These are phyloP conservation scores for Paramormyrops hopkinsi DNA, from an alignment of 2,797 vertebrate genomes.

Conservation along the genomic window DNA sequence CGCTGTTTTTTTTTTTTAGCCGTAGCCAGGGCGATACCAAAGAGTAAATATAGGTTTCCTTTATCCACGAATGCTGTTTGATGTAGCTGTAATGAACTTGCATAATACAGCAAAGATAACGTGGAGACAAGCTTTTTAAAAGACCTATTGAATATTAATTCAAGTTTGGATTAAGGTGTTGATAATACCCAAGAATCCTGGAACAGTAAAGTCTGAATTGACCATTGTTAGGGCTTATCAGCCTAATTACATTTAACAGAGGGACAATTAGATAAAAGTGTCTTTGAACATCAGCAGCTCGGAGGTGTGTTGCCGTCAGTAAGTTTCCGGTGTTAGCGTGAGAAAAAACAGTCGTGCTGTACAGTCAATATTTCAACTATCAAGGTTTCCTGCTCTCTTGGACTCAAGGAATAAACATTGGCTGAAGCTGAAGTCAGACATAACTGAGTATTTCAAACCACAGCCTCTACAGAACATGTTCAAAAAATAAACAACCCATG, in stretches of 20 bases:
- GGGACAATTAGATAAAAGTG: conserved; percentile 39
- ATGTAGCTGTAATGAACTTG: conserved; percentile 29
- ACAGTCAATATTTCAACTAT: neutral
- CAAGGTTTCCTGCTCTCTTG: neutral
- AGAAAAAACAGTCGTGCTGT: neutral
- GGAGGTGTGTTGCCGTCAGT: neutral
- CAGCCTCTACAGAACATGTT: neutral
- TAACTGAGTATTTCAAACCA: neutral
- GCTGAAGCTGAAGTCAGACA: neutral
- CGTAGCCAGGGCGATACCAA: conserved; percentile 30
- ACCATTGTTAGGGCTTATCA: conserved; percentile 38
- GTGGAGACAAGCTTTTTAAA: conserved; percentile 33
- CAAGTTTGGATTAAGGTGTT: conserved; percentile 27
- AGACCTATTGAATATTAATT: conserved; percentile 32
- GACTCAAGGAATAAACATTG: neutral
- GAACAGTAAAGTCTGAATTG: conserved; percentile 27
- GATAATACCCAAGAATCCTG: conserved; percentile 35
- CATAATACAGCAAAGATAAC: conserved; percentile 28
- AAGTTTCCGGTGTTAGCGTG: neutral
- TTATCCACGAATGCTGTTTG: conserved; percentile 17
- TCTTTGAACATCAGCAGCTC: conserved; percentile 30
- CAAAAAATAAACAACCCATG: neutral
- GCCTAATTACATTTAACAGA: conserved; percentile 37
- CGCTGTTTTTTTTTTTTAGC: neutral
- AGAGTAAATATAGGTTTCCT: conserved; percentile 26